Conservation (phyloP, 2,113 vertebrate species). For the Panurus biarmicus region DNA sequence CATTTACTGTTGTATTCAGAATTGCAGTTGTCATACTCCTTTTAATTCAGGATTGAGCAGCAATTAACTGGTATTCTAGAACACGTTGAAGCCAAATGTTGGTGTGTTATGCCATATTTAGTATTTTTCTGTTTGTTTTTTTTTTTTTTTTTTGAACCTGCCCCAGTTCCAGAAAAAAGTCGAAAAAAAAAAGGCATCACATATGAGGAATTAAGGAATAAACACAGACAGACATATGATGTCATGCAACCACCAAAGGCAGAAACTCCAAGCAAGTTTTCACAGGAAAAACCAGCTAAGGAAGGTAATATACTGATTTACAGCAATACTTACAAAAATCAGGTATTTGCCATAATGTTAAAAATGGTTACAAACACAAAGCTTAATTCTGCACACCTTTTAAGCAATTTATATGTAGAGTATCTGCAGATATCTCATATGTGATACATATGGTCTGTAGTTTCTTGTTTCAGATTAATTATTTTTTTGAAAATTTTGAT, state of each 20-base stretch:
- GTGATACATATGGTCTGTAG: neutral
- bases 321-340: neutral
- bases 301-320: constrained; percentile 62
- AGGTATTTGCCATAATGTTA: neutral
- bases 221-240: constrained; percentile 72
- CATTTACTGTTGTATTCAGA: neutral
- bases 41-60: neutral
- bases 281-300: constrained; percentile 65
- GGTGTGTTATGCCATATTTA: neutral
- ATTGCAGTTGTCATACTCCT: neutral
- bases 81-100: neutral
- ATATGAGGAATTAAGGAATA: constrained; percentile 78
- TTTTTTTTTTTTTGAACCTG: constrained; percentile 68
- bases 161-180: constrained; percentile 61
- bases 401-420: neutral
- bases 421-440: neutral
- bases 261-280: constrained; percentile 61
- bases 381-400: neutral
- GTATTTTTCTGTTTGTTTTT: constrained; percentile 31
- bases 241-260: constrained; percentile 67
- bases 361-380: neutral
- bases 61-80: neutral
- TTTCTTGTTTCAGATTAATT: neutral
- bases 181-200: constrained; percentile 73
- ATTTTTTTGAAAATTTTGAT: neutral